Evolutionary conservation across 2,888 invertebrate species (phyloP), one percentile per base, ranked within the genome.

Genomic region (Ochropleura leucogaster): DNA sequence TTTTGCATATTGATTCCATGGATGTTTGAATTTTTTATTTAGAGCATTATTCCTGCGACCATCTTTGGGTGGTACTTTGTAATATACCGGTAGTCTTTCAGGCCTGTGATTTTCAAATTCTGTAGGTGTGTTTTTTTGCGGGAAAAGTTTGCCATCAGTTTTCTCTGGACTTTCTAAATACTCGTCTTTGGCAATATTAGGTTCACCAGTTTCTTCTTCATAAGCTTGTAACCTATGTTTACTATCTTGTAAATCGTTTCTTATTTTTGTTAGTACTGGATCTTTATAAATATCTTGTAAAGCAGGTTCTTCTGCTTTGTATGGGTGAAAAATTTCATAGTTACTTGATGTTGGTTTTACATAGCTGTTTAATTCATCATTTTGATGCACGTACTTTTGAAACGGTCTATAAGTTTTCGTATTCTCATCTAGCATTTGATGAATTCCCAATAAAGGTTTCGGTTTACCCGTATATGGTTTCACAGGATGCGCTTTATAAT

Each of bases 241-340:
- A 72, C 87, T 93, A 60, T 92, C 89, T 57, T 92, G 89, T 59
- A 96, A 89, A 79, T 94, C 94, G 72, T 91, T 90, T 82, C 93
- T 91, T 64, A 95, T 94, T 89, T 96, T 94, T 67, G 88, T 85
- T 77, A 95, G 79, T 6, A 94, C 84, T n/a, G 95, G 94, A 84
- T 96, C 94, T 85, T 92, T 93, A 66, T 96, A 94, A 60, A 96
- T 88, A 30, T 91, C 88, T 82, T 94, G 90, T 59, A 96, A 88
- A 8, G 92, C 93, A 20, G 94, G 94, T 79, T 93, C 93, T 84
- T 96, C 96, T 0, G 91, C 92, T 88, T 95, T 90, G 65, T 96
- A 96, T 0, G 96, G 96, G 85, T 96, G 96, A 70, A 92, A 96
- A 7, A 95, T 89, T 89, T 96, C 95, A 87, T 95, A 96, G 65